Conservation (phyloP, 2,797 vertebrate species). For the Pangasius sanitwongsei region DNA sequence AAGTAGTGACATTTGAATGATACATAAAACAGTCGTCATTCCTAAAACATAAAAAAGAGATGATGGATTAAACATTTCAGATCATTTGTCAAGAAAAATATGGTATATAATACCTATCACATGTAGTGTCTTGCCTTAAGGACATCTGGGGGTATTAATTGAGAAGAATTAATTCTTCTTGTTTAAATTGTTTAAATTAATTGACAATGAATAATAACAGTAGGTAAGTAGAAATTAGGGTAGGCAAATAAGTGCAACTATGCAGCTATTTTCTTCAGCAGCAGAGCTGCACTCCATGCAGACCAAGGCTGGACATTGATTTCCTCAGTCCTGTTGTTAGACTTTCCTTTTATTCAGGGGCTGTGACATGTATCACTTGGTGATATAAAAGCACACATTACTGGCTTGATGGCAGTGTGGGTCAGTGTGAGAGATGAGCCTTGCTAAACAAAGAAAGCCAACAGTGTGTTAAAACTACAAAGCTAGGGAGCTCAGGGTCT, state of each 20-base stretch:
- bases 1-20: constrained; percentile 45
- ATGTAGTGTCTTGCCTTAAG: too few species aligned
- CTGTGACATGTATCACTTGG: background rate
- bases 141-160: background rate
- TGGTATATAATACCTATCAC: background rate
- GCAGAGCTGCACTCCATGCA: background rate
- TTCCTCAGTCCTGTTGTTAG: background rate
- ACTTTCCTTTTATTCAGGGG: background rate
- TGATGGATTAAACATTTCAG: constrained; percentile 27
- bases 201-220: background rate
- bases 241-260: background rate
- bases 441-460: constrained; percentile 51
- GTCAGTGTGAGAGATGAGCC: constrained; percentile 55
- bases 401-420: constrained; percentile 52
- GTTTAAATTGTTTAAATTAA: background rate
- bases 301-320: background rate
- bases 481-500: constrained; percentile 48
- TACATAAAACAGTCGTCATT: constrained; percentile 47
- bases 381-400: constrained; percentile 37
- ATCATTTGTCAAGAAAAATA: constrained; percentile 12
- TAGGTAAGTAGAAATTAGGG: background rate
- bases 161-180: too few species aligned
- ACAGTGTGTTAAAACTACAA: constrained; percentile 46
- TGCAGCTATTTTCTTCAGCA: background rate
- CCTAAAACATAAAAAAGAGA: constrained; percentile 42